Conservation (phyloP, 2,113 vertebrate species). For the Serilophus lunatus region DNA sequence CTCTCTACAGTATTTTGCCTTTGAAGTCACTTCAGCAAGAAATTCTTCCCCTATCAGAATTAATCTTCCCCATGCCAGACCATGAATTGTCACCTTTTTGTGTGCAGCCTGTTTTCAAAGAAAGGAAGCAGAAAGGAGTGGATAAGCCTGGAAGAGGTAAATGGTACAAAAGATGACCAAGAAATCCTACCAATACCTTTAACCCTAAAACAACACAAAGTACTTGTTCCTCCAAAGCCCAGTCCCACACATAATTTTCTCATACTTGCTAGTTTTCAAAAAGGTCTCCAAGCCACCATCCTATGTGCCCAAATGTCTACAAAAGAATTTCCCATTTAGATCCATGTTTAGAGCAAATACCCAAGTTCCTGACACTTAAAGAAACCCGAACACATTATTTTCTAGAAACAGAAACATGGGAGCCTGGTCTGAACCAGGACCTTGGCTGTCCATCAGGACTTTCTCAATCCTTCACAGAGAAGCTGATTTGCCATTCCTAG, state of each 20-base stretch:
- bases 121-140: not conserved
- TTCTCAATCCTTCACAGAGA: not conserved
- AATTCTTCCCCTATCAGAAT: slow-evolving; percentile 52
- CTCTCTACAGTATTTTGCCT: slow-evolving; percentile 23
- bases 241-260: not conserved
- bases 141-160: not conserved
- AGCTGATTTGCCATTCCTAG: not conserved
- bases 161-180: not conserved
- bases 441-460: not conserved
- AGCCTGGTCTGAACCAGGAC: not conserved
- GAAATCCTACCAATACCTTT: not conserved
- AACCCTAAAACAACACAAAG: not conserved
- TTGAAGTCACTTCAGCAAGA: slow-evolving; percentile 62
- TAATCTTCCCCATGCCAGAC: slow-evolving; percentile 57
- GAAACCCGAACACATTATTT: not conserved
- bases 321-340: not conserved
- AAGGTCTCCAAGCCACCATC: not conserved
- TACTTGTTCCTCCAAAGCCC: not conserved
- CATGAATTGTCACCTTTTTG: slow-evolving; percentile 47
- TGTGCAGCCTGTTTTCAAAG: slow-evolving; percentile 22
- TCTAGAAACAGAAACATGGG: not conserved
- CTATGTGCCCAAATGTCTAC: not conserved
- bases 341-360: not conserved
- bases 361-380: not conserved
- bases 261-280: not conserved